A percentile compares a stretch with the other conserved stretches of the same genome.
phyloP scores from a whole-genome alignment of 2,888 invertebrate genomes.

The Minunthozetes semirufus region DNA sequence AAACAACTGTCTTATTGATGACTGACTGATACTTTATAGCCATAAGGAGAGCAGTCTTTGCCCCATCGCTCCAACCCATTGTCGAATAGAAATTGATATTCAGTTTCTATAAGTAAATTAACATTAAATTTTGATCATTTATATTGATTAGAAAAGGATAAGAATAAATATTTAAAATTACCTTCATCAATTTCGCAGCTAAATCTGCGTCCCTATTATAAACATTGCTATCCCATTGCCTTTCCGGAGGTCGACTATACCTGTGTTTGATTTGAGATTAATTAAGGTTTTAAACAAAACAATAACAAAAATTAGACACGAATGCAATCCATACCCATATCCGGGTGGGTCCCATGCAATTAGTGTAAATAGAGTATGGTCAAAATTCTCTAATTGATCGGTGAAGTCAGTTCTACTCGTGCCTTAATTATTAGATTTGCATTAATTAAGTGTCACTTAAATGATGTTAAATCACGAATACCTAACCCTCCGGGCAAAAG shows the following conservation, averaged over 20 bases:
- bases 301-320: neutral
- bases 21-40: slow-evolving; percentile 62
- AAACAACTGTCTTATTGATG: slow-evolving; percentile 65
- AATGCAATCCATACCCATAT: slow-evolving; percentile 45
- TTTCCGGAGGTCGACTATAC: slow-evolving; percentile 46
- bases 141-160: neutral
- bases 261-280: slow-evolving; percentile 8
- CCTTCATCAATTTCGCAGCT: slow-evolving; percentile 45
- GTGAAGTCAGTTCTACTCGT: slow-evolving; percentile 75
- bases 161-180: neutral
- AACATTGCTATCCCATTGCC: slow-evolving; percentile 46
- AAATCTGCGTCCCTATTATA: slow-evolving; percentile 48
- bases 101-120: neutral
- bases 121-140: neutral
- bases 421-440: slow-evolving; percentile 49
- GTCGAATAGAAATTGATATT: slow-evolving; percentile 64
- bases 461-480: slow-evolving; percentile 33
- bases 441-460: neutral
- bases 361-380: slow-evolving; percentile 49
- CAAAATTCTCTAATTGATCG: slow-evolving; percentile 52
- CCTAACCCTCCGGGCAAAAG: slow-evolving; percentile 48
- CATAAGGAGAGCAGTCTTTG: slow-evolving; percentile 65
- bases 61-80: slow-evolving; percentile 85
- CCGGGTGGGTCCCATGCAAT: slow-evolving; percentile 49
- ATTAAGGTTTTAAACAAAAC: neutral